Conservation (phyloP, 1,140 invertebrate species). For the Cyrtorhinus lividipennis region DNA sequence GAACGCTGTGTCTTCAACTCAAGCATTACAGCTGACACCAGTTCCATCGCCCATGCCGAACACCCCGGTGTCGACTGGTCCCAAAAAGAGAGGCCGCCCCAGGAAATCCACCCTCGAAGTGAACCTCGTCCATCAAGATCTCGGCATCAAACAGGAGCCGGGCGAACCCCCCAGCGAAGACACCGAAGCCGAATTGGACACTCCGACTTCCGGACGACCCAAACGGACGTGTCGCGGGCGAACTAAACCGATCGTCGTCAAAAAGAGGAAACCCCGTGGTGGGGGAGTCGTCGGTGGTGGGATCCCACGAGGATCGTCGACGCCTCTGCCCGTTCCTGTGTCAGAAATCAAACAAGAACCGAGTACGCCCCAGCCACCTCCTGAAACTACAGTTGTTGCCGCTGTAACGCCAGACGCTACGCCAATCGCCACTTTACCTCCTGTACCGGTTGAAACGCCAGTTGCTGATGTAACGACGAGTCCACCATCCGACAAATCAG, state of each 20-base stretch:
- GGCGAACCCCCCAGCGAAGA: background rate
- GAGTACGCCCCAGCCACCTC: background rate
- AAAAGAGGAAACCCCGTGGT: conserved; percentile 21
- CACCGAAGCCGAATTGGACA: background rate
- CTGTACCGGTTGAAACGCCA: too few species aligned
- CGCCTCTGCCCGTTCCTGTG: background rate
- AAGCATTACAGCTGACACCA: too few species aligned
- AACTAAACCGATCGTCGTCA: conserved; percentile 19
- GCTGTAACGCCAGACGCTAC: too few species aligned
- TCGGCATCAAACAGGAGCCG: background rate
- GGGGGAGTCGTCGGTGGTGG: conserved; percentile 14
- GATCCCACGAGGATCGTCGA: background rate
- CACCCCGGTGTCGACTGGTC: too few species aligned
- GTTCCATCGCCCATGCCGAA: too few species aligned
- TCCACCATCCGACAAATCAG: too few species aligned
- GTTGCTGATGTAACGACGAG: too few species aligned
- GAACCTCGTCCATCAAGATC: background rate
- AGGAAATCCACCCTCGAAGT: background rate
- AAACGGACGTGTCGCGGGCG: conserved; percentile 20
- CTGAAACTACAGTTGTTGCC: too few species aligned
- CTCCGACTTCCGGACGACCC: conserved; percentile 7
- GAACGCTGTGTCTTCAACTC: background rate
- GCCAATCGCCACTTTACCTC: too few species aligned
- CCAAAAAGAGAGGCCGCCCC: conserved; percentile 13
- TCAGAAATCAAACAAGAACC: conserved; percentile 4